A percentile compares a stretch with the other conserved stretches of the same genome.
These are phyloP conservation scores for Sebastes baramenuke DNA, from an alignment of 2,797 vertebrate genomes.

Conservation along the genomic window DNA sequence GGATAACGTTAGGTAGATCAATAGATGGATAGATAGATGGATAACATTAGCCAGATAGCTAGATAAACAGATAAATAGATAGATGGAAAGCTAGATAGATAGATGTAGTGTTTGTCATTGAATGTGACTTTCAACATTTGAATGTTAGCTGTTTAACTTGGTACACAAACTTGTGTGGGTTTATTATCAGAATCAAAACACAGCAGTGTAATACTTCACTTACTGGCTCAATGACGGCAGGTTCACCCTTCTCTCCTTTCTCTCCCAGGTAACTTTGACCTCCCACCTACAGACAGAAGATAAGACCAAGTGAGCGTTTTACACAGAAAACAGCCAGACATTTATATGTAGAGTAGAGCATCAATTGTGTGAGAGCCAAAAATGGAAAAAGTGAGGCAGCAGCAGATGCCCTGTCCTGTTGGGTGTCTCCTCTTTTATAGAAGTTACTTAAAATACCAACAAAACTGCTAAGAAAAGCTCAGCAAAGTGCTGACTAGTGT, in stretches of 20 bases:
- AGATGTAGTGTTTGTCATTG: background rate
- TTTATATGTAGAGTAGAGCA: background rate
- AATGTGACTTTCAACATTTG: background rate
- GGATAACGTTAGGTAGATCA: no score
- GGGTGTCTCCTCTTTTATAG: slow-evolving; percentile 28
- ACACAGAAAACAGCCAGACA: background rate
- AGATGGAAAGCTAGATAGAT: no score
- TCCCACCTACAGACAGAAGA: slow-evolving; percentile 82
- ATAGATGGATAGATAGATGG: no score
- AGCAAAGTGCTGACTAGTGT: slow-evolving; percentile 47
- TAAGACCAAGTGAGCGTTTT: slow-evolving; percentile 33
- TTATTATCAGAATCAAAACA: background rate
- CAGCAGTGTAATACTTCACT: slow-evolving; percentile 58
- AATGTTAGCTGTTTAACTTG: background rate
- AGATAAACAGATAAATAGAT: no score
- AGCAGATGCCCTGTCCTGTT: slow-evolving; percentile 26
- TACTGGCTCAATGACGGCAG: slow-evolving; percentile 96
- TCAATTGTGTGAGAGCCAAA: background rate
- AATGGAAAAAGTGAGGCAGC: slow-evolving; percentile 22
- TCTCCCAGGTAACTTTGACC: slow-evolving; percentile 89
- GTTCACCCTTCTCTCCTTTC: slow-evolving; percentile 97
- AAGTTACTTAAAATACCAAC: slow-evolving; percentile 30
- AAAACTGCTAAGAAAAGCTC: slow-evolving; percentile 30
- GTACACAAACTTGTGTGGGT: background rate
- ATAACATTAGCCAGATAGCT: no score